A percentile compares a stretch with the other conserved stretches of the same genome.
Evolutionary conservation across 2,888 invertebrate genomes (phyloP).

Genomic region (Euzetes globulus): DNA sequence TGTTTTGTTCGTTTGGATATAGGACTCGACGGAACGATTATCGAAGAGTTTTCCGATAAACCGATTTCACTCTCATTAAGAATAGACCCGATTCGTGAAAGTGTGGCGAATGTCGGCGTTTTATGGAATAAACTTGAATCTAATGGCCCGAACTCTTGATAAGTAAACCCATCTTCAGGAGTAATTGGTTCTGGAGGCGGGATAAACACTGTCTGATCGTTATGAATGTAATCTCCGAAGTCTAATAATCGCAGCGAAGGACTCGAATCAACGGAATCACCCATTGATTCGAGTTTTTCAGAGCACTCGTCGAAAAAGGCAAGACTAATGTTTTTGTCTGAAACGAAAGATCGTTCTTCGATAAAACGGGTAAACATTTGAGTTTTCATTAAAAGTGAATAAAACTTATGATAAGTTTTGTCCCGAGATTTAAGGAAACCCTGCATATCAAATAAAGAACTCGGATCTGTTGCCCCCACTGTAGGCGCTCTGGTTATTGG

Average conservation of each 20-base stretch:
- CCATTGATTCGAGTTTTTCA: slow-evolving; percentile 55
- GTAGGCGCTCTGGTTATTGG: slow-evolving; percentile 91
- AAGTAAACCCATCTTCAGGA: slow-evolving; percentile 39
- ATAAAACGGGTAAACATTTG: slow-evolving; percentile 98
- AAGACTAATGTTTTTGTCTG: slow-evolving; percentile 91
- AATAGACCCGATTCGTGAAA: slow-evolving; percentile 17
- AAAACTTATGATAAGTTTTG: slow-evolving; percentile 68
- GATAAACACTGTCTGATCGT: slow-evolving; percentile 88
- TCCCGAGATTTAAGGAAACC: slow-evolving; percentile 79
- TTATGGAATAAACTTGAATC: slow-evolving; percentile 49
- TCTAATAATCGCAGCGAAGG: slow-evolving; percentile 60
- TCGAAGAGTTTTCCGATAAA: slow-evolving; percentile 19
- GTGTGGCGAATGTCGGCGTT: slow-evolving; percentile 38
- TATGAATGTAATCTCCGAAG: slow-evolving; percentile 62
- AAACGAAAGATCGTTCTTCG: slow-evolving; percentile 95
- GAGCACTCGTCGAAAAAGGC: slow-evolving; percentile 97
- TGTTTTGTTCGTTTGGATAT: slow-evolving; percentile 89
- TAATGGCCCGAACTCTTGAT: slow-evolving; percentile 47
- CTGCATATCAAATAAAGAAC: slow-evolving; percentile 85
- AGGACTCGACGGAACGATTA: slow-evolving; percentile 66
- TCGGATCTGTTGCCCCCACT: slow-evolving; percentile 87
- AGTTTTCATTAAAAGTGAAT: slow-evolving; percentile 76
- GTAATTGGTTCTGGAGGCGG: slow-evolving; percentile 72
- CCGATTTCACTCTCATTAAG: slow-evolving; percentile 10
- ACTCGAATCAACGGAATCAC: slow-evolving; percentile 22